Evolutionary conservation across 2,797 vertebrate species (phyloP).

Genomic region (Stomatorhinus walkeri): DNA sequence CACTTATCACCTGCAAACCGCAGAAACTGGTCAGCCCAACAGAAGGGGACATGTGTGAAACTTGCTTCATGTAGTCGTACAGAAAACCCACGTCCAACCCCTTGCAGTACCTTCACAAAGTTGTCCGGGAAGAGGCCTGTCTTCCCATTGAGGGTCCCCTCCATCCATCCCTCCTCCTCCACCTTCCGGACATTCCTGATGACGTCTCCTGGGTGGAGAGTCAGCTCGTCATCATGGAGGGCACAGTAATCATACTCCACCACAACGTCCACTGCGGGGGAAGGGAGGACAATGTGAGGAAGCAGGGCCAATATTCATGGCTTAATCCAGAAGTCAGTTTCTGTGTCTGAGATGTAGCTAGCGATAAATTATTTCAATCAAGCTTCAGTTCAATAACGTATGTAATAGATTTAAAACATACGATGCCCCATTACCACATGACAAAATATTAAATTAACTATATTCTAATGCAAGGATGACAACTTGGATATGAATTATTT

Average conservation of each 20-base stretch:
- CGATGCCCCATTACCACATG: background rate
- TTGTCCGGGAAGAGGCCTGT: conserved; percentile 93
- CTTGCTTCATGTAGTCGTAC: background rate
- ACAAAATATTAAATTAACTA: background rate
- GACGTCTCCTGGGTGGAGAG: conserved; percentile 76
- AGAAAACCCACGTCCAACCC: background rate
- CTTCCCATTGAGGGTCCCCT: conserved; percentile 83
- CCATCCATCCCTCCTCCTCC: conserved; percentile 93
- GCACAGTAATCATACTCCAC: conserved; percentile 90
- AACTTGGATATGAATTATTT: background rate
- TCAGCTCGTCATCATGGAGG: conserved; percentile 88
- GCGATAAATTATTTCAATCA: background rate
- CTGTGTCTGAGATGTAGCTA: background rate
- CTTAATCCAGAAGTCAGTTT: background rate
- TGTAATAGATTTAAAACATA: background rate
- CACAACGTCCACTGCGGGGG: conserved; percentile 74
- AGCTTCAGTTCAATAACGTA: background rate
- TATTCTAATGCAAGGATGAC: background rate
- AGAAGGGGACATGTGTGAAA: background rate
- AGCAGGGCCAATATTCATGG: background rate
- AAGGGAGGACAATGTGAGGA: no score
- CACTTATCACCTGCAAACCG: background rate
- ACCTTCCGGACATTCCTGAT: conserved; percentile 83
- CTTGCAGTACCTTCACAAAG: conserved; percentile 83
- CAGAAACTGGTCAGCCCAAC: background rate